Conservation (phyloP, 2,113 vertebrate species). For the Phalacrocorax aristotelis region DNA sequence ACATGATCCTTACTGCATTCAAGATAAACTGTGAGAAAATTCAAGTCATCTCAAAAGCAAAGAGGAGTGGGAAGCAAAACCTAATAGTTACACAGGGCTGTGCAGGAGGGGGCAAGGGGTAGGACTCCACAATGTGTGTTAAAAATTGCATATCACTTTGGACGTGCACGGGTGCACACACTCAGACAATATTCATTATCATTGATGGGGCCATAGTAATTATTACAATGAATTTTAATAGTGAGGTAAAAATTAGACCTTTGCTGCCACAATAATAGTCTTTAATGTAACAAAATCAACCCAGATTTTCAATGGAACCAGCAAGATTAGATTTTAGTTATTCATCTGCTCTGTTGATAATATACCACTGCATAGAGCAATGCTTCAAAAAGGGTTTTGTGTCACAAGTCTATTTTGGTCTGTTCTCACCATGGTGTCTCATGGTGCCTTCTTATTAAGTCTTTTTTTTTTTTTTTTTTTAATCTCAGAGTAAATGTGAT, state of each 20-base stretch:
- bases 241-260: conserved; percentile 17
- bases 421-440: not conserved
- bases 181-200: not conserved
- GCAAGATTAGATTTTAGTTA: conserved; percentile 22
- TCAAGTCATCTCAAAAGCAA: not conserved
- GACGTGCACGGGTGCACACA: not conserved
- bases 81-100: not conserved
- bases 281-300: conserved; percentile 47
- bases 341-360: conserved; percentile 39
- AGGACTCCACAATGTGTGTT: not conserved
- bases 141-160: not conserved
- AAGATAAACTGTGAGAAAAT: not conserved
- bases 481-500: conserved; percentile 58
- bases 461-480: conserved; percentile 12
- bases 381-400: conserved; percentile 38
- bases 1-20: not conserved
- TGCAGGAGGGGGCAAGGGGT: not conserved
- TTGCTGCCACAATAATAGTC: conserved; percentile 12
- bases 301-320: conserved; percentile 21
- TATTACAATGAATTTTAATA: conserved; percentile 63
- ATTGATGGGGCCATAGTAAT: conserved; percentile 40
- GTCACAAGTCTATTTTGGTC: conserved; percentile 55
- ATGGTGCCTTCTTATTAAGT: conserved; percentile 43
- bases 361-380: not conserved
- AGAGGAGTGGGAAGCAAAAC: not conserved